phyloP scores from a whole-genome alignment of 2,113 vertebrate species.

The human region DNA sequence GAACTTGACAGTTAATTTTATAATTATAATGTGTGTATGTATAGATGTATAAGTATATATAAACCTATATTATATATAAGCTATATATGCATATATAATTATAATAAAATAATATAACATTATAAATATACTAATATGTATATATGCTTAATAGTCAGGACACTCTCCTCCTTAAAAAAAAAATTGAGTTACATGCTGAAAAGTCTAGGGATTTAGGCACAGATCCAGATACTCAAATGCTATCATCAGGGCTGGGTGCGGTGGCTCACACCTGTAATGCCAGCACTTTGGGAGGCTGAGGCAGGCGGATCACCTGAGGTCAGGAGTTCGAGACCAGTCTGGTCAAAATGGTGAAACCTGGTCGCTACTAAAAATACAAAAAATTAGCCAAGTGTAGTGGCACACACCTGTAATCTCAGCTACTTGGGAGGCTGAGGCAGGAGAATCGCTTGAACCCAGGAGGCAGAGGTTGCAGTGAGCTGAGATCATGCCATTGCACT shows the following conservation, averaged over 20 bases:
- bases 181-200: not conserved
- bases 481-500: too few species aligned
- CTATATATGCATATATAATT: not conserved
- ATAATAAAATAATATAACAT: not conserved
- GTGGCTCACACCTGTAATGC: too few species aligned
- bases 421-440: too few species aligned
- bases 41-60: not conserved
- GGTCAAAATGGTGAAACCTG: too few species aligned
- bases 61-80: not conserved
- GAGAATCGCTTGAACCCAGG: too few species aligned
- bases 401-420: too few species aligned
- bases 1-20: slow-evolving; percentile 37
- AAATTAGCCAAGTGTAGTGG: too few species aligned
- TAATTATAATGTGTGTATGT: not conserved
- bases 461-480: too few species aligned
- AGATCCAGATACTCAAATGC: not conserved
- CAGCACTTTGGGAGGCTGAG: too few species aligned
- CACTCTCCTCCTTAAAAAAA: not conserved
- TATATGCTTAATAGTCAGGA: not conserved
- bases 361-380: too few species aligned
- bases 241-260: not conserved
- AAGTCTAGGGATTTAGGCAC: not conserved
- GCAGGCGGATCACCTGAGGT: too few species aligned
- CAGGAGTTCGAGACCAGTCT: too few species aligned
- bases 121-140: not conserved